phyloP scores from a whole-genome alignment of 1,140 invertebrate species.

The Anastrepha obliqua region DNA sequence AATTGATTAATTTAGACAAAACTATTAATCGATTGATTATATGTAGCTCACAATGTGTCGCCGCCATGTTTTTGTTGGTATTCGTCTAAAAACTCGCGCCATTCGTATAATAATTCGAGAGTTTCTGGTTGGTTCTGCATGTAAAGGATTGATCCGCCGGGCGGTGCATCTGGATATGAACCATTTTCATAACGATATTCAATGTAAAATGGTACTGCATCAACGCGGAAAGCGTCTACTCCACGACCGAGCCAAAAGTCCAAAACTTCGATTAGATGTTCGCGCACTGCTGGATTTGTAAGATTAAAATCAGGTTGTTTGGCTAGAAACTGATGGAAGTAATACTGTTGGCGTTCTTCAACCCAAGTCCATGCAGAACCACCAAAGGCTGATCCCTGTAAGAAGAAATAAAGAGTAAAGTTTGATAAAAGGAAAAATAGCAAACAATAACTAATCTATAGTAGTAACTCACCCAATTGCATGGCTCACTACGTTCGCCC shows the following conservation, averaged over 20 bases:
- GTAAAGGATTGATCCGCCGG: constrained; percentile 76
- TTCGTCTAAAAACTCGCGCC: constrained; percentile 76
- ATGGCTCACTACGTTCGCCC: constrained; percentile 73
- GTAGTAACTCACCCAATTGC: constrained; percentile 77
- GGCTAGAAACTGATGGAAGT: constrained; percentile 80
- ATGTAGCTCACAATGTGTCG: constrained; percentile 57
- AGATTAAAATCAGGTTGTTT: constrained; percentile 85
- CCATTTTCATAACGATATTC: constrained; percentile 78
- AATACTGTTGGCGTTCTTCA: constrained; percentile 78
- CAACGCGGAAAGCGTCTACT: constrained; percentile 85
- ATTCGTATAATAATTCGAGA: constrained; percentile 76
- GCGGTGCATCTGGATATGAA: constrained; percentile 75
- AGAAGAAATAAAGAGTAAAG: neutral
- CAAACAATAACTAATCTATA: too few relatives aligned
- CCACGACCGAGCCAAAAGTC: constrained; percentile 85
- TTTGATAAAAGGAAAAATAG: too few relatives aligned
- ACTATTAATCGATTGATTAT: too few relatives aligned
- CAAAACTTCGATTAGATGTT: constrained; percentile 81
- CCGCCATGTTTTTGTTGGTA: constrained; percentile 71
- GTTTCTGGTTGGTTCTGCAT: constrained; percentile 76
- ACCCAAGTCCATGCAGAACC: constrained; percentile 81
- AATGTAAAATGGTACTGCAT: constrained; percentile 79
- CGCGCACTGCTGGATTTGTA: constrained; percentile 77
- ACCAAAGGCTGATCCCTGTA: constrained; percentile 75
- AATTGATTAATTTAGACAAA: neutral